Base-by-base conservation (phyloP, 2,888 invertebrate species). In the Stenotaenia linearis region DNA sequence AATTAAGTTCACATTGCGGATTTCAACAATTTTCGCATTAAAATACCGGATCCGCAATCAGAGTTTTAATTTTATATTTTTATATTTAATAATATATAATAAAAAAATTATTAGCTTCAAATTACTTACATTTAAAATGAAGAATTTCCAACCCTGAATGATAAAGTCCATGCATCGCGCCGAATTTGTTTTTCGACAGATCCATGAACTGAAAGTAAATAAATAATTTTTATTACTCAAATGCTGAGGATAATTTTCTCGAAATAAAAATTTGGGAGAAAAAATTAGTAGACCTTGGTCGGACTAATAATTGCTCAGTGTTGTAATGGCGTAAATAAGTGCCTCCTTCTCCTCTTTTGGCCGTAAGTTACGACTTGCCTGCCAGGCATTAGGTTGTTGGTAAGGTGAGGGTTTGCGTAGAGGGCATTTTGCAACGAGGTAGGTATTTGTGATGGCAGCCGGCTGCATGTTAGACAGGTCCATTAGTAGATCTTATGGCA, bases 321-420 rank as follows among this genome's bases (percentile, higher is more conserved):
- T 61, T 61, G 61, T 61, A 61, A 61, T 61, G 61, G 61, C 61
- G 61, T 61, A 61, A 61, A 61, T 61, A 61, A 61, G 61, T 61
- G 61, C 61, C 61, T 61, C 61, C 61, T 28, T 25, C 61, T 61
- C 25, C 61, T 61, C 61, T 61, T 61, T 61, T 61, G 61, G 25
- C 25, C 25, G 61, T 61, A 61, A 61, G 61, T 61, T 61, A 61
- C 61, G 61, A 61, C 23, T 61, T 61, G 61, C 61, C 61, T 61
- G 23, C 61, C 25, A 25, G 61, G 61, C 61, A 61, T 61, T 25
- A 5, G 28, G 61, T 61, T 61, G 61, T 18, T 56, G 56, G 56
- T 61, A 25, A 61, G 61, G 61, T 61, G 61, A 61, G 61, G 61
- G 61, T 61, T 61, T 61, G 61, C 12, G 61, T 61, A 61, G 61